These are phyloP conservation scores for Pyrgilauda ruficollis DNA, from an alignment of 2,113 vertebrate genomes.

Conservation along the genomic window DNA sequence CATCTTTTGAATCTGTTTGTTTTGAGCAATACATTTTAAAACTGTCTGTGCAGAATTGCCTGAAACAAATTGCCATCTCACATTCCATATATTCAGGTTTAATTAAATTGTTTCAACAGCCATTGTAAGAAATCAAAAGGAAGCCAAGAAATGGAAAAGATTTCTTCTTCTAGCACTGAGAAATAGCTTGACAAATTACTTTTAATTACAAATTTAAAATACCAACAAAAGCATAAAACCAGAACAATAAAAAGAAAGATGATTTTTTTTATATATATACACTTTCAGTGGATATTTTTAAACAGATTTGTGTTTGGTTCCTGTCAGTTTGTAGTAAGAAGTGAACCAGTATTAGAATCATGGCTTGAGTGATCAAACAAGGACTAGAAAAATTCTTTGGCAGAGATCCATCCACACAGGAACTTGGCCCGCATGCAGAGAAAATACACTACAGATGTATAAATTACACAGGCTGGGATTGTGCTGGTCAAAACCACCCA, in stretches of 20 bases:
- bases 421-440: conserved; percentile 65
- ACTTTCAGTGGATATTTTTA: not conserved
- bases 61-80: not conserved
- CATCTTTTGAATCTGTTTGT: not conserved
- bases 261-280: not conserved
- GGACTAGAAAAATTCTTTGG: conserved; percentile 61
- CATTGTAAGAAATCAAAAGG: not conserved
- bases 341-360: conserved; percentile 8
- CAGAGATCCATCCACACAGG: conserved; percentile 17
- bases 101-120: not conserved
- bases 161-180: not conserved
- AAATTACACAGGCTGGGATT: conserved; percentile 62
- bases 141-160: not conserved
- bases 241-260: not conserved
- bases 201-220: not conserved
- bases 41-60: not conserved
- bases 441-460: conserved; percentile 66
- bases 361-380: conserved; percentile 15
- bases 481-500: conserved; percentile 44
- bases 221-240: not conserved
- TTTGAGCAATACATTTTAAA: not conserved
- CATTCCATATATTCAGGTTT: not conserved
- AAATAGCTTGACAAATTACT: not conserved
- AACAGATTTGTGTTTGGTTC: conserved; percentile 33
- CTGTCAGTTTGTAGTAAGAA: not conserved